These are phyloP conservation scores for Bombus sibiricus DNA, from an alignment of 1,140 invertebrate genomes.

Conservation along the genomic window DNA sequence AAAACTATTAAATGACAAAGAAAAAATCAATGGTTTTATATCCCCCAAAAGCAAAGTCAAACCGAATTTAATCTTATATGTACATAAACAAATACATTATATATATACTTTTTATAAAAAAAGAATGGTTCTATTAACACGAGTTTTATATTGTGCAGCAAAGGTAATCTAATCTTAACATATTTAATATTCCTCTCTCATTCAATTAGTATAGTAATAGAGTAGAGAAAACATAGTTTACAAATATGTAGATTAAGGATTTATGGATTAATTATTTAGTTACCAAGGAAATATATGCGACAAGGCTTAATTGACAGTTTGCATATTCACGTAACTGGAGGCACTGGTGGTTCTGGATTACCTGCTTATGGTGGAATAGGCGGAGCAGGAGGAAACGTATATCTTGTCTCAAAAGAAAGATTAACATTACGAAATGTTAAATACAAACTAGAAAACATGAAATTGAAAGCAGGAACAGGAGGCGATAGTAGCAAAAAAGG, in stretches of 20 bases:
- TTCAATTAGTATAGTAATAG: neutral
- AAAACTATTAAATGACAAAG: no score
- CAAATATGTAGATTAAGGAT: neutral
- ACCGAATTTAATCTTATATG: no score
- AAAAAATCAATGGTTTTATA: no score
- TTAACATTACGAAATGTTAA: conserved; percentile 84
- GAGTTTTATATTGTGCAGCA: conserved; percentile 72
- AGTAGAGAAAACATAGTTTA: neutral
- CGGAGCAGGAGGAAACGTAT: conserved; percentile 93
- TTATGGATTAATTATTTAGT: neutral
- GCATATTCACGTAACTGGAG: conserved; percentile 88
- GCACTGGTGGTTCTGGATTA: conserved; percentile 89
- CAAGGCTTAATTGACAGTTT: conserved; percentile 89
- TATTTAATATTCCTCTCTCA: neutral
- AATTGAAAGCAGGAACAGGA: conserved; percentile 86
- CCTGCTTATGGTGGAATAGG: conserved; percentile 92
- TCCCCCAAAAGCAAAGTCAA: no score
- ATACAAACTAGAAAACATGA: conserved; percentile 83
- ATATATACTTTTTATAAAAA: neutral
- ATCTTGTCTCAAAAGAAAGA: conserved; percentile 86
- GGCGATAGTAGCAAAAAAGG: conserved; percentile 87
- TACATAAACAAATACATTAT: no score
- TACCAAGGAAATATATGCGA: conserved; percentile 76
- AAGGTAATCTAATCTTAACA: conserved; percentile 42
- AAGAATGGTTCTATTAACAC: conserved; percentile 77